Base-by-base conservation (phyloP, 1,140 invertebrate genomes). In the Philotrypesis tridentata region DNA sequence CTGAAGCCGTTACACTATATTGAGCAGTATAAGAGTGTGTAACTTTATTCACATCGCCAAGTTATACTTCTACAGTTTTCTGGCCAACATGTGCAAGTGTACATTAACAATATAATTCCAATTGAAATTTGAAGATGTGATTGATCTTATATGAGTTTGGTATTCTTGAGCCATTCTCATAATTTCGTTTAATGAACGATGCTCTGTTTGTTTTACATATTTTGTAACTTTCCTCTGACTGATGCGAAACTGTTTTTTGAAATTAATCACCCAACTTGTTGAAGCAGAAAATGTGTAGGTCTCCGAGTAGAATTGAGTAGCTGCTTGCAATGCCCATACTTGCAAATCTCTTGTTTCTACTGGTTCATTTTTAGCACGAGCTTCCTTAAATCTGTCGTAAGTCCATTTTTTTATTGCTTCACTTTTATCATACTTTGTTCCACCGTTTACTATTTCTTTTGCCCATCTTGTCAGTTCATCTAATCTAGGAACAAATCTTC, bases 1-100 rank as follows among this genome's bases (percentile, higher is more conserved):
- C 71, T 2, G 85, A 86, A 14, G 67, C 23, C 14, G 61, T 75
- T 25, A 80, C 23, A 8, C 67, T 37, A 60, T 84, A 84, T 74
- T 85, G 14, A 8, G 43, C 43, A 48, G 43, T 48, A 14, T 48
- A 48, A 8, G 43, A 48, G 43, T 48, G 43, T 1, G 67, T 73
- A 1, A 84, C 23, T 72, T 79, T 78, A n/a, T 78, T 73, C 12
- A 43, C 0, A 33, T 55, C 63, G 37, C 33, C 75, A 55, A 29
- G 9, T 6, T 11, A 14, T 11, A 63, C 60, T 63, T 63, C 21
- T 12, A 63, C 43, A 48, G 14, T 48, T 48, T 48, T 48, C n/a
- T n/a, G n/a, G n/a, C n/a, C n/a, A n/a, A n/a, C n/a, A n/a, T n/a
- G n/a, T n/a, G n/a, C n/a, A n/a, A n/a, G n/a, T n/a, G n/a, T n/a